Evolutionary conservation across 1,140 invertebrate species (phyloP).

Genomic region (Portunus trituberculatus): DNA sequence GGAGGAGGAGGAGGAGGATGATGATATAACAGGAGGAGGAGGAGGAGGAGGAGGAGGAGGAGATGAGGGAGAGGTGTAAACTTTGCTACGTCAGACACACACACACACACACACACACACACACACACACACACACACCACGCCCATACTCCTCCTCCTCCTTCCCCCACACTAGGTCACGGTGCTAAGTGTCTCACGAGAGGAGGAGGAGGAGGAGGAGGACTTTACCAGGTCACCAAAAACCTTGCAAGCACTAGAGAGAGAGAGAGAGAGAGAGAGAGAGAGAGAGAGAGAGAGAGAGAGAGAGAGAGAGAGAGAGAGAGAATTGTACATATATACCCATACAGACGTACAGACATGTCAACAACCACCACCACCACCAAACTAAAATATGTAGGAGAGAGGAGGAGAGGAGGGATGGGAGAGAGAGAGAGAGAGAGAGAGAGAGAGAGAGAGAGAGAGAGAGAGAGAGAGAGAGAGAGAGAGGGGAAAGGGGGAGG

Average conservation of each 20-base stretch:
- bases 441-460: no score
- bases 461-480: neutral
- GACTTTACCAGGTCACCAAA: neutral
- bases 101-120: neutral
- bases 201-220: no score
- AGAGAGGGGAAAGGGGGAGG: neutral
- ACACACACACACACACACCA: neutral
- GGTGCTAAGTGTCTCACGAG: neutral
- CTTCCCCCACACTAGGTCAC: no score
- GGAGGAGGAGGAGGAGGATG: neutral
- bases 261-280: neutral
- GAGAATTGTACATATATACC: neutral
- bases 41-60: neutral
- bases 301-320: constrained; percentile 36
- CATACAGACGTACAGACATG: constrained; percentile 16
- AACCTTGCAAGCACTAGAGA: neutral
- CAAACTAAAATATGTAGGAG: neutral
- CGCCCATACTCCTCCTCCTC: no score
- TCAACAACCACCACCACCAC: neutral
- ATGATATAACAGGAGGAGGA: neutral
- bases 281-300: neutral
- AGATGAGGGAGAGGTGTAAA: neutral
- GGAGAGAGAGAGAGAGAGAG: neutral
- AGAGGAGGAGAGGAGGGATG: neutral
- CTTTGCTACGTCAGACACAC: neutral